Conservation (phyloP, 2,113 vertebrate species). For the Macrotis lagotis region DNA sequence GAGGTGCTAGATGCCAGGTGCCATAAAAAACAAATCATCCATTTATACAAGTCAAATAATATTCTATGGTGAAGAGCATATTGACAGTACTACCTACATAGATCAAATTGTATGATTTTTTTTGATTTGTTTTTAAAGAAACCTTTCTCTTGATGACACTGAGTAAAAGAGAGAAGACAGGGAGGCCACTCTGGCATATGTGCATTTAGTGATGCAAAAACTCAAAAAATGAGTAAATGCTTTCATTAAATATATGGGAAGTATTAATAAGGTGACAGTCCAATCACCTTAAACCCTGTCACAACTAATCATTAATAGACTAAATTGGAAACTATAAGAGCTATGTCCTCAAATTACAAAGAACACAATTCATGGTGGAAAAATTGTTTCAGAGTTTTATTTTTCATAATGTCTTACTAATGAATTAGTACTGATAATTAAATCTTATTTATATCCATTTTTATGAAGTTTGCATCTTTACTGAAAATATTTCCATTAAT, state of each 20-base stretch:
- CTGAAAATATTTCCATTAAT: neutral
- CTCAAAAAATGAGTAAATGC: conserved; percentile 32
- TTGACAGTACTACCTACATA: neutral
- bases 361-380: neutral
- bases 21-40: neutral
- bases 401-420: conserved; percentile 9
- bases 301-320: conserved; percentile 14
- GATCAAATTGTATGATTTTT: neutral
- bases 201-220: conserved; percentile 12
- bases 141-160: conserved; percentile 33
- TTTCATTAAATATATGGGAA: conserved; percentile 49
- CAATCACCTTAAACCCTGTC: neutral
- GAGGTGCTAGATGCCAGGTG: neutral
- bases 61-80: neutral
- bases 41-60: neutral
- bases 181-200: neutral
- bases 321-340: neutral
- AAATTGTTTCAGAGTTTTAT: neutral
- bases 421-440: neutral
- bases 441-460: neutral
- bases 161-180: neutral
- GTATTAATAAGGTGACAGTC: neutral
- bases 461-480: neutral
- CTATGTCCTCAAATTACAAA: neutral
- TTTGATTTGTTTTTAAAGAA: conserved; percentile 21